Percentiles rank a stretch among this genome's conserved stretches.
Conservation (phyloP, 2,113 vertebrate species). For the Seriola rivoliana region DNA sequence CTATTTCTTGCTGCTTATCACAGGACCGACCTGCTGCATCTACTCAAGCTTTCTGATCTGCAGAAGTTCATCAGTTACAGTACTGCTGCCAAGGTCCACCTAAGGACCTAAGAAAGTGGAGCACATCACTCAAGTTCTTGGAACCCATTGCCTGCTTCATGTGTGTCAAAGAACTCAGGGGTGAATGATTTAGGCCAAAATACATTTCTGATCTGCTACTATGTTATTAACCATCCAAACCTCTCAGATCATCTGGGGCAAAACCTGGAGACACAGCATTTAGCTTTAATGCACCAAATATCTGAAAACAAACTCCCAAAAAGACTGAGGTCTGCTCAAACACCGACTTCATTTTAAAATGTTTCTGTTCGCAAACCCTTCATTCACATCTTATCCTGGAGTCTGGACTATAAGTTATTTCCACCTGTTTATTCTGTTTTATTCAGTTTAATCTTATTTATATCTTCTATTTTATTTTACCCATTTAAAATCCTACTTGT, state of each 20-base stretch:
- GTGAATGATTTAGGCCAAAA: background rate
- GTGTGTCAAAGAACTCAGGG: background rate
- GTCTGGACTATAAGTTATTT: background rate
- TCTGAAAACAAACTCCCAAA: background rate
- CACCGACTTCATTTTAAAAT: too few relatives aligned
- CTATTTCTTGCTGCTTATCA: background rate
- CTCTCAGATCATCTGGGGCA: background rate
- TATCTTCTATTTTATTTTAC: too few relatives aligned
- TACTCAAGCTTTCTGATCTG: background rate
- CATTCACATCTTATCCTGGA: background rate
- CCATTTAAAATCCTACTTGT: background rate
- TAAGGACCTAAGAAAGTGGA: background rate
- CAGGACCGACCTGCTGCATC: background rate
- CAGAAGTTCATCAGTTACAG: background rate
- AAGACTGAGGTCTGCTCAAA: too few relatives aligned
- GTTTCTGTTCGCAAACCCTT: background rate
- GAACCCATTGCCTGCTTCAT: background rate
- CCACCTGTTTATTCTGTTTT: background rate
- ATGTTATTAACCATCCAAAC: background rate
- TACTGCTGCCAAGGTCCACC: background rate
- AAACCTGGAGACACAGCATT: background rate
- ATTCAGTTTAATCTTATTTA: background rate
- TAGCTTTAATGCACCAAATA: background rate
- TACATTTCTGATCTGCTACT: background rate
- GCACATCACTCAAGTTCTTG: too few relatives aligned